Conservation (phyloP, 2,797 vertebrate genomes). For the Gila robusta region DNA sequence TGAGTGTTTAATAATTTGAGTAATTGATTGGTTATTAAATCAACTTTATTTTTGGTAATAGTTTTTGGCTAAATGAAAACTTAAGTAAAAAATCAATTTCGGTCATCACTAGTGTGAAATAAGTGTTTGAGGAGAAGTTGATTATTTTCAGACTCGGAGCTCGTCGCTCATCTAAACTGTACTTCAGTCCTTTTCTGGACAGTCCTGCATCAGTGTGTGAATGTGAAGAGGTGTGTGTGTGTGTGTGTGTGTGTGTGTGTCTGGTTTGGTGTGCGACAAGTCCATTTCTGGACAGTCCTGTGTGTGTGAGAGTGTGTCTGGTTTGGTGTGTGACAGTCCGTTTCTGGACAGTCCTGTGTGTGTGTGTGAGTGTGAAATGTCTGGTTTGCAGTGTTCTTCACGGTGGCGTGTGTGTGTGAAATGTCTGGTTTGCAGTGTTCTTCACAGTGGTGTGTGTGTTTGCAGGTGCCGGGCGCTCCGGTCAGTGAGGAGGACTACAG, state of each 20-base stretch:
- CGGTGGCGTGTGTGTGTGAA: no score
- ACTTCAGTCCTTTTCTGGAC: not conserved
- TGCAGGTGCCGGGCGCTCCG: constrained; percentile 85
- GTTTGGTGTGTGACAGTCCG: no score
- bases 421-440: no score
- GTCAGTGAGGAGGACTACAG: constrained; percentile 86
- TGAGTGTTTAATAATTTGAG: no score
- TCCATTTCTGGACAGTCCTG: no score
- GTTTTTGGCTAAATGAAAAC: not conserved
- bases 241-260: constrained; percentile 6
- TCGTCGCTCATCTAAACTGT: not conserved
- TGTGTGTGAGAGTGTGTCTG: no score
- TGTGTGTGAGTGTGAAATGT: no score
- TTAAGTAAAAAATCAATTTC: not conserved
- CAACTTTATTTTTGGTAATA: not conserved
- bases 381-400: no score
- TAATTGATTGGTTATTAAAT: not conserved
- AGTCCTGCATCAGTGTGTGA: constrained; percentile 9
- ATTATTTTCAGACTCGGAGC: not conserved
- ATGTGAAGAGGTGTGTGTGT: not conserved
- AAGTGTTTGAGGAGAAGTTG: not conserved
- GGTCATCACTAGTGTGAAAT: not conserved
- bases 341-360: no score
- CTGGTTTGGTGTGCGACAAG: no score
- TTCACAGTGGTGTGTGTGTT: not conserved